Evolutionary conservation across 92 coral and sea anemone species (phyloP), one percentile per base, ranked within the genome.

Genomic region (Epizoanthus rinbou): DNA sequence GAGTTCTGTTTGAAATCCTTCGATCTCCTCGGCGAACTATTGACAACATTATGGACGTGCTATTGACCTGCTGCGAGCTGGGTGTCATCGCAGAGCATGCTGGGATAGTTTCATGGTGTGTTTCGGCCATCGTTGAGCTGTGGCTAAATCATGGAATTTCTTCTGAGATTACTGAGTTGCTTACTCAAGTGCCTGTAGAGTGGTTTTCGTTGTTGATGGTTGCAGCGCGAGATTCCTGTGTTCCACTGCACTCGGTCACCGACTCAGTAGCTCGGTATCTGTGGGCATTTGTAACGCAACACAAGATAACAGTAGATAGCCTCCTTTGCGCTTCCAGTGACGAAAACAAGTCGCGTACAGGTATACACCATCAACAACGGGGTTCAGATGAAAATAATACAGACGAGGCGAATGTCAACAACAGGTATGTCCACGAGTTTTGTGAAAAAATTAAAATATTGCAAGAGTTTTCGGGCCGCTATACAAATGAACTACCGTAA

Each of bases 41-140:
- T n/a, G 33, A 52, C 9, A 35, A 71, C 22, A 60, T 79, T 57
- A 54, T 33, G 11, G 54, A 60, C 22, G 65, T 83, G 17, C 41
- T 83, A 5, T 3, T 72, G 22, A 25, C 56, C 18, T 37, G 57
- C 10, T 83, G 86, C 47, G 47, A 57, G 21, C 59, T 83, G 70
- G 86, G 86, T 11, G 86, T 58, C 21, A 83, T 83, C 54, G 86
- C 86, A 15, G 52, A 73, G 59, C 80, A 83, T 16, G 63, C 86
- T 3, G 33, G 63, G 19, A 23, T 83, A 58, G 4, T 72, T 13
- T 57, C 86, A 0, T 43, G 65, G 43, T 83, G 80, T 83, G 60
- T 83, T 63, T 57, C 67, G 59, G 86, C 80, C 8, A 14, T 83
- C 16, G 19, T 83, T 6, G 54, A 56, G 33, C 28, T 83, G 6